These are phyloP conservation scores for Trichechus manatus DNA, from an alignment of 2,113 vertebrate genomes.

Conservation along the genomic window DNA sequence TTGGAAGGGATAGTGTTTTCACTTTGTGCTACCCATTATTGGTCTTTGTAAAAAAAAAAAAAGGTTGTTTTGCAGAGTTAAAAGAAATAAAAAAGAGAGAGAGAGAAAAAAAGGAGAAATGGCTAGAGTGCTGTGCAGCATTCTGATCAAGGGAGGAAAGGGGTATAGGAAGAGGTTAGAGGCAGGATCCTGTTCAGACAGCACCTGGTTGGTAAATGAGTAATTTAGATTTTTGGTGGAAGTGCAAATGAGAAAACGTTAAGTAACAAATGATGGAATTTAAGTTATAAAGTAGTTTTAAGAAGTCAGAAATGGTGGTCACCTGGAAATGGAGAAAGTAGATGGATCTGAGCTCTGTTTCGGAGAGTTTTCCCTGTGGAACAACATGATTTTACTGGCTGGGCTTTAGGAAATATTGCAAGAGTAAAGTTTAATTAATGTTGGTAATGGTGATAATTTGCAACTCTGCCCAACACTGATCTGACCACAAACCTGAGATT, in stretches of 20 bases:
- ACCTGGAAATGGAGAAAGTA: neutral
- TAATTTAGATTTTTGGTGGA: neutral
- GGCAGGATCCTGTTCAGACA: neutral
- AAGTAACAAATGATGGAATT: constrained; percentile 5
- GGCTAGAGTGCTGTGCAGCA: neutral
- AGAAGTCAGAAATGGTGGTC: neutral
- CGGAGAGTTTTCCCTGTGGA: neutral
- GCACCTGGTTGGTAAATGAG: neutral
- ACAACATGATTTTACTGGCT: neutral
- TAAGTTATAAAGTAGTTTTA: constrained; percentile 39
- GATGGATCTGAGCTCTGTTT: neutral
- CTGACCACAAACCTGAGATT: neutral
- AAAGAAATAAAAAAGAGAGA: neutral
- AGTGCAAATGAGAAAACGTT: constrained; percentile 10
- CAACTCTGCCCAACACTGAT: neutral
- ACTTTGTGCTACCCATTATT: neutral
- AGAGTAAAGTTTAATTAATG: constrained; percentile 47
- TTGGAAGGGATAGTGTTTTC: neutral
- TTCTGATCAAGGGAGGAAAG: constrained; percentile 28
- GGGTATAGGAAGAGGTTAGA: neutral
- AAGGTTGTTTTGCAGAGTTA: neutral
- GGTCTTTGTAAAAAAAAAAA: neutral
- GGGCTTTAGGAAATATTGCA: constrained; percentile 4
- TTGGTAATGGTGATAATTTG: neutral
- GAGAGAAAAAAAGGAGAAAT: neutral